These are phyloP conservation scores for Aromia moschata DNA, from an alignment of 2,888 invertebrate genomes.

Conservation along the genomic window DNA sequence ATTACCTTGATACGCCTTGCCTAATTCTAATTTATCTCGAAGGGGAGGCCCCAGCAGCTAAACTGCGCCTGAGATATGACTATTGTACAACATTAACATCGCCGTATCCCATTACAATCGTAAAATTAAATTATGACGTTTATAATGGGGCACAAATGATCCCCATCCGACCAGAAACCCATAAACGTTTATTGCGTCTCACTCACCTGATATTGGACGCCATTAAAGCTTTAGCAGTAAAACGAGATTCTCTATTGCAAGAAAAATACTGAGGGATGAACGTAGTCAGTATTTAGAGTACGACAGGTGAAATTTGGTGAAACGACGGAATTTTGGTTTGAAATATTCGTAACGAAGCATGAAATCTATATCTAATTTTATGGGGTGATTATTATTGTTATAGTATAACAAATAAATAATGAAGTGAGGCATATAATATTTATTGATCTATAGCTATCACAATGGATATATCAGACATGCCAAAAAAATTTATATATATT, in stretches of 20 bases:
- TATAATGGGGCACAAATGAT: conserved; percentile 48
- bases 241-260: conserved; percentile 1
- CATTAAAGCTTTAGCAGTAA: conserved; percentile 11
- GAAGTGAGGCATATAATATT: no score
- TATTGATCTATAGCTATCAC: no score
- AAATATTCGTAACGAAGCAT: no score
- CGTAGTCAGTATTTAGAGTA: conserved; percentile 5
- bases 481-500: no score
- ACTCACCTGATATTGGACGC: conserved; percentile 28
- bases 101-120: conserved; percentile 56
- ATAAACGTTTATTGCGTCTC: conserved; percentile 31
- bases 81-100: conserved; percentile 54
- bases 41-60: conserved; percentile 45
- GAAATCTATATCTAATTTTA: no score
- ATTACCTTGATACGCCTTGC: conserved; percentile 65
- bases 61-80: conserved; percentile 58
- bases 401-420: no score
- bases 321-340: no score
- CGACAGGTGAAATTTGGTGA: no score
- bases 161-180: conserved; percentile 33
- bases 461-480: no score
- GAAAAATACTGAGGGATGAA: not conserved
- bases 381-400: no score
- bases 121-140: conserved; percentile 60
- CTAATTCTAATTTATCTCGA: conserved; percentile 65